Percentiles rank a stretch among this genome's conserved stretches.
Evolutionary conservation across 1,140 invertebrate genomes (phyloP).

Genomic region (Medauroidea extradentata): DNA sequence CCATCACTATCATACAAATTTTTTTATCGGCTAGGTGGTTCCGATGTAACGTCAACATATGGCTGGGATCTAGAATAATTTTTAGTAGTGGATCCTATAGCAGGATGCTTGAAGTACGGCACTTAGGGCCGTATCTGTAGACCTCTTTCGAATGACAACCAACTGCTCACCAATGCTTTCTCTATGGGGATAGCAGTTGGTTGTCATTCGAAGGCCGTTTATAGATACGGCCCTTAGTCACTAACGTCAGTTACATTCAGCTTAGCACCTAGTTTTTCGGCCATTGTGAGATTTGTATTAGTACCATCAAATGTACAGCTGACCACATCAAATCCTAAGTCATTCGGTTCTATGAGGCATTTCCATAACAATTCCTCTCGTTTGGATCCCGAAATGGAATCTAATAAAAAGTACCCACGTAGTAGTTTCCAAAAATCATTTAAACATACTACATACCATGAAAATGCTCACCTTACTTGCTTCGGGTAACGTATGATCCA

Average conservation of each 20-base stretch:
- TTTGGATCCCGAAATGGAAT: background rate
- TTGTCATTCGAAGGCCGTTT: too few species aligned
- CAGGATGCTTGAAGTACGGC: background rate
- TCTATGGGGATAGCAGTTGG: too few species aligned
- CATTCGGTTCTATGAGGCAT: background rate
- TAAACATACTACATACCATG: slow-evolving; percentile 29
- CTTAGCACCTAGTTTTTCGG: background rate
- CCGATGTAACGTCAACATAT: slow-evolving; percentile 7
- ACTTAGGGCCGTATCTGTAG: too few species aligned
- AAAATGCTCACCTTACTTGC: slow-evolving; percentile 29
- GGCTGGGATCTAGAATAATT: slow-evolving; percentile 1
- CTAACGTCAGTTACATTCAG: background rate
- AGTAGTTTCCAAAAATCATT: slow-evolving; percentile 32
- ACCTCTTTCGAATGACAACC: too few species aligned
- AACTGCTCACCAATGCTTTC: too few species aligned
- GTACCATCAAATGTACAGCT: slow-evolving; percentile 1
- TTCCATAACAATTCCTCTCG: background rate
- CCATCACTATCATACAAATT: slow-evolving; percentile 5
- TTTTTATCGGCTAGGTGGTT: slow-evolving; percentile 3
- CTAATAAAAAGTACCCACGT: slow-evolving; percentile 6
- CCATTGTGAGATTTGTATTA: background rate
- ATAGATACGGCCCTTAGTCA: too few species aligned
- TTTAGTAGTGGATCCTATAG: background rate
- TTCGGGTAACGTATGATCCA: slow-evolving; percentile 19
- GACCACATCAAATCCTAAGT: background rate